Evolutionary conservation across 2,113 vertebrate species (phyloP), one percentile per base, ranked within the genome.

Genomic region (Dunckerocampus dactyliophorus): DNA sequence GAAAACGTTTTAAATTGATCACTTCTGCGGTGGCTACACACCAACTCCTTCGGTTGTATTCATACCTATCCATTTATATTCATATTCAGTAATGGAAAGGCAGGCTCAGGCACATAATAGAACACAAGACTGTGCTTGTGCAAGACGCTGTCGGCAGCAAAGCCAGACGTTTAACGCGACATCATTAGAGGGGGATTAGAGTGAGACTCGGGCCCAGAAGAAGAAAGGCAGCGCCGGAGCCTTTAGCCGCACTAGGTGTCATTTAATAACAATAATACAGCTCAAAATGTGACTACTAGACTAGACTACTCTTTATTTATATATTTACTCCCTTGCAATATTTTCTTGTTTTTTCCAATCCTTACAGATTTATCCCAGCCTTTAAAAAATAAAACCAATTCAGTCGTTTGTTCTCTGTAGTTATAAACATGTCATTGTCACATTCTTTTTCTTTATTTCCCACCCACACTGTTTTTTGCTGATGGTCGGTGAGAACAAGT

Each of bases 161-260:
- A 75, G 62, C 73, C 65, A 78, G 75, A 69, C 79, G 59, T 85
- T 82, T 85, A 75, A 72, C 75, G 49, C 47, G 46, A 58, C 48
- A 48, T 80, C 59, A 76, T 85, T 82, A 83, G 72, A 81, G 46
- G 48, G 39, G 81, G 82, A 87, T 85, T 88, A 85, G 61, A 64
- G 71, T 73, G 73, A 82, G 54, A 56, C 71, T 84, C 75, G 64
- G 62, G 34, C 39, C 12, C 39, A 43, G 53, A 17, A 55, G 71
- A 20, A 62, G 74, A 74, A 80, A 85, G 55, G 71, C 81, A 67
- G 60, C 45, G 46, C 61, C 12, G 46, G 49, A 71, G 75, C 77
- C 78, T 81, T 80, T 59, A 75, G 71, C 80, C 76, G 69, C 81
- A 76, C 63, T 34, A 79, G 78, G 81, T 85, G 81, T 80, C 81